Percentiles rank a stretch among this genome's conserved stretches.
These are phyloP conservation scores for Diorhabda elongata DNA, from an alignment of 1,140 invertebrate genomes.

Conservation along the genomic window DNA sequence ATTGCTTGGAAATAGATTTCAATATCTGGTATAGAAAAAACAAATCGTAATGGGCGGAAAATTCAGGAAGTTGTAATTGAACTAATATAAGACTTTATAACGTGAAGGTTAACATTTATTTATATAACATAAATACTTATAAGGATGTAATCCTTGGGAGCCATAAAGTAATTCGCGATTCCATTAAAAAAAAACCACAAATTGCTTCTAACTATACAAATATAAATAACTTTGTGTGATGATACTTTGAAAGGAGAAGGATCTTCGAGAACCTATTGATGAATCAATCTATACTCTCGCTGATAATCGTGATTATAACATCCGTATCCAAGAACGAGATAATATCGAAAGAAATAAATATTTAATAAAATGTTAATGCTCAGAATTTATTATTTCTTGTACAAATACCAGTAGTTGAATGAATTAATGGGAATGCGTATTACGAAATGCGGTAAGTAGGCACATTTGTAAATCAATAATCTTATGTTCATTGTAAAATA, in stretches of 20 bases:
- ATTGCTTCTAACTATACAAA: background rate
- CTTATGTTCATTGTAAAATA: no score
- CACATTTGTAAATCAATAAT: background rate
- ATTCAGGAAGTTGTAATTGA: no score
- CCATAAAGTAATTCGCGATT: background rate
- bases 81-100: background rate
- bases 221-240: background rate
- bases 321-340: background rate
- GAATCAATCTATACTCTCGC: background rate
- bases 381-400: conserved; percentile 7
- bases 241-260: background rate
- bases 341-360: conserved; percentile 3
- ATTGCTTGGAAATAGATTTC: no score
- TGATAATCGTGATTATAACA: conserved; percentile 1
- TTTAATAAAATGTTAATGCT: conserved; percentile 9
- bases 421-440: background rate
- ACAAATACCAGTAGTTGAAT: conserved; percentile 11
- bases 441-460: background rate
- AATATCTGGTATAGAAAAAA: no score
- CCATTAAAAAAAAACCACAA: background rate
- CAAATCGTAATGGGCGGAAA: no score
- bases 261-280: background rate
- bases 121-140: background rate
- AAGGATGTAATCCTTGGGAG: background rate
- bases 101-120: background rate